Conservation (phyloP, 1,140 invertebrate genomes). For the Zaprionus capensis region DNA sequence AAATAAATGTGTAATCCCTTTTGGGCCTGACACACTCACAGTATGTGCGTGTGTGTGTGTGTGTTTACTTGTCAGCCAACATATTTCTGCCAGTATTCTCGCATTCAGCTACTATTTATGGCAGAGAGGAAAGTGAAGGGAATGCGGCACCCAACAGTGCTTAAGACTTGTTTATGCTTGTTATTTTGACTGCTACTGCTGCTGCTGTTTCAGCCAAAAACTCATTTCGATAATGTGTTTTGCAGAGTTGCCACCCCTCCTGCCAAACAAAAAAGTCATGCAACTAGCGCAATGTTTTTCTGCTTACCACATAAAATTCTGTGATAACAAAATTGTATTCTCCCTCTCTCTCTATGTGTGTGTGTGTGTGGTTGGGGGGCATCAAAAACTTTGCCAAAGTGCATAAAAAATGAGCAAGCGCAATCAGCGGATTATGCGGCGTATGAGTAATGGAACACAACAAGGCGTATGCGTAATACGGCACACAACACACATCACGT, state of each 20-base stretch:
- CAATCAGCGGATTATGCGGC: slow-evolving; percentile 51
- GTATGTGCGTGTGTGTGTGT: not conserved
- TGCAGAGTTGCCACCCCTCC: slow-evolving; percentile 13
- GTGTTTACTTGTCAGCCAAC: slow-evolving; percentile 41
- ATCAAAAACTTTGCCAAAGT: slow-evolving; percentile 41
- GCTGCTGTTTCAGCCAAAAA: slow-evolving; percentile 46
- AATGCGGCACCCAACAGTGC: slow-evolving; percentile 17
- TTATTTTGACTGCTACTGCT: slow-evolving; percentile 34
- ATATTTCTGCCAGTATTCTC: slow-evolving; percentile 35
- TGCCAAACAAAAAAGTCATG: slow-evolving; percentile 1
- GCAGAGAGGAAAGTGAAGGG: not conserved
- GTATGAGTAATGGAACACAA: slow-evolving; percentile 36
- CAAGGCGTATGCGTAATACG: slow-evolving; percentile 42
- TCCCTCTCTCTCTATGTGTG: not conserved
- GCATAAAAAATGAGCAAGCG: slow-evolving; percentile 48
- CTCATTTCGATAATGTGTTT: slow-evolving; percentile 56
- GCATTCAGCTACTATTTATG: slow-evolving; percentile 41
- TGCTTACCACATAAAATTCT: slow-evolving; percentile 33
- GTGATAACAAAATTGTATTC: slow-evolving; percentile 53
- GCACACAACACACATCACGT: slow-evolving; percentile 35
- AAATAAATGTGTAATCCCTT: slow-evolving; percentile 37
- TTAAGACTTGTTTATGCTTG: slow-evolving; percentile 49
- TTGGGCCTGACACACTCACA: slow-evolving; percentile 7
- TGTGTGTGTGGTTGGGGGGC: not conserved
- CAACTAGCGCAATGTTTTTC: slow-evolving; percentile 13